Base-by-base conservation (phyloP, 2,797 vertebrate species). In the Gymnodraco acuticeps region DNA sequence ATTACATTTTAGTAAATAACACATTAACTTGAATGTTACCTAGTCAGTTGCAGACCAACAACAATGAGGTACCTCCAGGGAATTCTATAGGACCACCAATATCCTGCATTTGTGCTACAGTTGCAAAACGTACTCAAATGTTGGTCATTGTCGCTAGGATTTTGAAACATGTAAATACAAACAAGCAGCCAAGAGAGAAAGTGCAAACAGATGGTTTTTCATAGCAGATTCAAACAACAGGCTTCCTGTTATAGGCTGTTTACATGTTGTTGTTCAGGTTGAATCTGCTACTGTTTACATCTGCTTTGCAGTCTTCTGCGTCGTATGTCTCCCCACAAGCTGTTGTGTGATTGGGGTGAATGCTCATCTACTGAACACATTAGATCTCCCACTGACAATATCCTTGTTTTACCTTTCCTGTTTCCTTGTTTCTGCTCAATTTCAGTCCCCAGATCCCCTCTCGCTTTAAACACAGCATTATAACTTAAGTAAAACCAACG, bases 321-420 rank as follows among this genome's bases (percentile, higher is more conserved):
- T 83, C 59, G 76, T 75, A 66, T 72, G 70, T 81, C 66, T 74
- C 60, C 64, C 54, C 80, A 78, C 75, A 80, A 64, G 83, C 82
- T 82, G 82, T 69, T 79, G 68, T 61, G 50, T 60, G 79, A 89
- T 77, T 69, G 66, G 52, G 73, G 71, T 75, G 75, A 87, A 53
- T 43, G 53, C 77, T 80, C 78, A 74, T 88, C 71, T 81, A 67
- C 62, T 70, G 78, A 85, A 84, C 77, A 76, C 70, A 71, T 79
- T 53, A 62, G 64, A 73, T 75, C 73, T 74, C 56, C 76, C 45
- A 42, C 60, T 69, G 58, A 76, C 73, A 77, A 48, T 62, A 82
- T 72, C 70, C 51, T 70, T 78, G 68, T 73, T 80, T 54, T 74
- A 73, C 48, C 19, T 65, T 64, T 62, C 10, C 59, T 31, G 27